Percentiles rank a stretch among this genome's conserved stretches.
phyloP scores from a whole-genome alignment of 1,140 invertebrate genomes.

The Ips nitidus region DNA sequence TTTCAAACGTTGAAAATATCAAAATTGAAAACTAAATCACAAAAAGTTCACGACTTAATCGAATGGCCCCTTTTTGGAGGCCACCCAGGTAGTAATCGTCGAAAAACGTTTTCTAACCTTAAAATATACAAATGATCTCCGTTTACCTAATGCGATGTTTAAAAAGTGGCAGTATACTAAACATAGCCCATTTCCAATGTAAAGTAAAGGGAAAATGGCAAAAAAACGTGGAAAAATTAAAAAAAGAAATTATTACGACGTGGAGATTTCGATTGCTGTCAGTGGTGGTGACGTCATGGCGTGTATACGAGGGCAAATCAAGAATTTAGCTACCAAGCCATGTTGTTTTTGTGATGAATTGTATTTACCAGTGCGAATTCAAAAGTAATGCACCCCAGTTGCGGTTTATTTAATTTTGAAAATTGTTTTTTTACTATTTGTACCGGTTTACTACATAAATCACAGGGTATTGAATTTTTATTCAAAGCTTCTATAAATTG shows the following conservation, averaged over 20 bases:
- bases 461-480: too few relatives aligned
- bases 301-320: conserved; percentile 1
- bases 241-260: conserved; percentile 28
- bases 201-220: not conserved
- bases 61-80: too few relatives aligned
- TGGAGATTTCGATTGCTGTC: conserved; percentile 19
- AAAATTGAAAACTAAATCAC: too few relatives aligned
- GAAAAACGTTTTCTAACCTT: not conserved
- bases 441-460: too few relatives aligned
- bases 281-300: conserved; percentile 22
- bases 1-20: too few relatives aligned
- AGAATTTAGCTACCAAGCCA: too few relatives aligned
- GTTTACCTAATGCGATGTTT: conserved; percentile 10
- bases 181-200: not conserved
- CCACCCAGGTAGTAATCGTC: too few relatives aligned
- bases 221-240: conserved; percentile 15
- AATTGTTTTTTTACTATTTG: too few relatives aligned
- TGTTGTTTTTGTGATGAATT: too few relatives aligned
- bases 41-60: too few relatives aligned
- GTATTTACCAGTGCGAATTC: not conserved
- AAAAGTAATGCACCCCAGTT: not conserved
- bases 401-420: too few relatives aligned
- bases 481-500: too few relatives aligned
- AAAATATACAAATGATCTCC: not conserved
- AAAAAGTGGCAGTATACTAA: not conserved